A percentile compares a stretch with the other conserved stretches of the same genome.
Conservation (phyloP, 2,888 invertebrate genomes). For the Andrena haemorrhoa region DNA sequence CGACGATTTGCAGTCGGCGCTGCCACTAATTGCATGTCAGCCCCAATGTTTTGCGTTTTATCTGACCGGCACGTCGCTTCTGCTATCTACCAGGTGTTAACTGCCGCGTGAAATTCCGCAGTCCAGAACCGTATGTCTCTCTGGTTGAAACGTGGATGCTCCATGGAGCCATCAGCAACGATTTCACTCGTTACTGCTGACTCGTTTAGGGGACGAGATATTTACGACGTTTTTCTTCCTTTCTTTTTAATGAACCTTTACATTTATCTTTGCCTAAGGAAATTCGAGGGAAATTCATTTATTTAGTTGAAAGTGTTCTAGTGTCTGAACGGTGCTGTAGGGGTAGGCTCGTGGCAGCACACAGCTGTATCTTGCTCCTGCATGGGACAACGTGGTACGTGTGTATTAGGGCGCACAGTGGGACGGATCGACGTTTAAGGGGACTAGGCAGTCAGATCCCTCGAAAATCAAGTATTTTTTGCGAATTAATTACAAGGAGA, state of each 20-base stretch:
- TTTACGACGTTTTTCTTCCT: conserved; percentile 5
- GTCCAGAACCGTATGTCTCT: conserved; percentile 37
- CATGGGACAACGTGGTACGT: too few relatives aligned
- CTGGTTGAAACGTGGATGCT: conserved; percentile 51
- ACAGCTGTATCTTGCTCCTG: too few relatives aligned
- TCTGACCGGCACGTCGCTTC: conserved; percentile 56
- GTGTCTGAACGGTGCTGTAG: too few relatives aligned
- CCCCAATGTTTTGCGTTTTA: conserved; percentile 76
- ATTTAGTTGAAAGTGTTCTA: background rate
- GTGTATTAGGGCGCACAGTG: too few relatives aligned
- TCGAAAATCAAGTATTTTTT: too few relatives aligned
- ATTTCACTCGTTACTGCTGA: conserved; percentile 44
- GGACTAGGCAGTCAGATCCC: too few relatives aligned
- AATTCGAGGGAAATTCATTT: background rate
- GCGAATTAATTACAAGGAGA: too few relatives aligned
- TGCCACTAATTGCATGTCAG: conserved; percentile 71
- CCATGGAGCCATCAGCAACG: conserved; percentile 55
- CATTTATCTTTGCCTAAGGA: background rate
- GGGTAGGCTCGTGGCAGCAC: too few relatives aligned
- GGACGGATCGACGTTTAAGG: too few relatives aligned
- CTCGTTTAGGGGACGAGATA: conserved; percentile 41
- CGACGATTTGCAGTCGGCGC: conserved; percentile 74
- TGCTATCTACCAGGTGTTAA: conserved; percentile 66
- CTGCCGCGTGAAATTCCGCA: conserved; percentile 63
- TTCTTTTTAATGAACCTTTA: conserved; percentile 16